Base-by-base conservation (phyloP, 2,113 vertebrate genomes). In the Seriola aureovittata region DNA sequence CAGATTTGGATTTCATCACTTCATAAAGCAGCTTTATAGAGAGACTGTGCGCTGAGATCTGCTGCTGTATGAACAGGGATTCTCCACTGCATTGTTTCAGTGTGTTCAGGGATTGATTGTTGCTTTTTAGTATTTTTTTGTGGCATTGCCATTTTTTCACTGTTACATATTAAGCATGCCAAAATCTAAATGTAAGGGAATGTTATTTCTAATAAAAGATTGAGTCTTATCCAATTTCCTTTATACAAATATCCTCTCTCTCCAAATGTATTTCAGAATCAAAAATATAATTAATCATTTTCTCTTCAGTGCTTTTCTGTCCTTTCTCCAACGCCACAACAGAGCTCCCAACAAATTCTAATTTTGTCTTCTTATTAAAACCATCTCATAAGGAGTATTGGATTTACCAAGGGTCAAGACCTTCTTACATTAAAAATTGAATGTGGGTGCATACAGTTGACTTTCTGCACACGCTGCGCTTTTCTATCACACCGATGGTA, bases 1-100 rank as follows among this genome's bases (percentile, higher is more conserved):
- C 54, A 75, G 58, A 79, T 85, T 73, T 73, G 78, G 63, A 76
- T 85, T 74, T 80, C 29, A 71, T 75, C 40, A 65, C 71, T 77
- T 85, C 13, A 71, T 78, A 25, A 59, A 72, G 55, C 58, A 40
- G 75, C 58, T 79, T 68, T 71, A 21, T 19, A 40, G 23, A 23
- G 21, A 11, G 48, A 42, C 54, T 23, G 19, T 72, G 46, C 0
- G 1, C 54, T 71, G 11, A 57, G 32, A 69, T 73, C 70, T 65
- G 46, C 65, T 44, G 44, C 77, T 62, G n/a, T 36, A 8, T 67
- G 42, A 72, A 46, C 62, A 44, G 16, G 12, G 19, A 10, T 64
- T 65, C 64, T 75, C 14, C 58, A 7, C 46, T 16, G 16, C 32
- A 46, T 42, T 77, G 57, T 57, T 73, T 76, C 79, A 46, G 19